phyloP scores from a whole-genome alignment of 2,888 invertebrate species.

The Lasius fuliginosus region DNA sequence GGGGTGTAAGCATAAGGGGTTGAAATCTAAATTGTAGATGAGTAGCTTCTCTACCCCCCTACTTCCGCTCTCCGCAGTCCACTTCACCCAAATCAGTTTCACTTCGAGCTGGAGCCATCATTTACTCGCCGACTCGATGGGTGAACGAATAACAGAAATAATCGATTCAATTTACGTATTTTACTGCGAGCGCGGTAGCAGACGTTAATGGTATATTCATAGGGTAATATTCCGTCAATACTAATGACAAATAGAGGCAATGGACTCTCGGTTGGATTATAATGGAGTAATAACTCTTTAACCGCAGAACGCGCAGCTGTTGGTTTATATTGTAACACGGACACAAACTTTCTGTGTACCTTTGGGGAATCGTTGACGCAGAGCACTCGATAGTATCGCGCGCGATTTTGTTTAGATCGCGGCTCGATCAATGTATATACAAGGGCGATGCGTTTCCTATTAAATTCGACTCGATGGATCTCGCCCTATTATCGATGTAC shows the following conservation, averaged over 20 bases:
- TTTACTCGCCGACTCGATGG: slow-evolving; percentile 68
- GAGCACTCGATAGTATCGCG: slow-evolving; percentile 59
- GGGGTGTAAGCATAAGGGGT: slow-evolving; percentile 79
- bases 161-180: slow-evolving; percentile 82
- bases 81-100: slow-evolving; percentile 79
- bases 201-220: slow-evolving; percentile 79
- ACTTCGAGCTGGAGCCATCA: slow-evolving; percentile 78
- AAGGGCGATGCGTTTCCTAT: slow-evolving; percentile 15
- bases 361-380: slow-evolving; percentile 66
- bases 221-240: slow-evolving; percentile 77
- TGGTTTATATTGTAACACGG: slow-evolving; percentile 67
- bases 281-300: slow-evolving; percentile 75
- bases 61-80: slow-evolving; percentile 43
- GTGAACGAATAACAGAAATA: slow-evolving; percentile 75
- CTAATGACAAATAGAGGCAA: slow-evolving; percentile 75
- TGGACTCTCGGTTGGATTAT: slow-evolving; percentile 71
- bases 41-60: slow-evolving; percentile 63
- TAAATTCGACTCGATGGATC: slow-evolving; percentile 10
- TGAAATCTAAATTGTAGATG: slow-evolving; percentile 83
- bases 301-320: slow-evolving; percentile 62
- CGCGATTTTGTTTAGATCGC: slow-evolving; percentile 61
- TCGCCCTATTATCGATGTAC: not conserved
- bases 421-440: slow-evolving; percentile 8
- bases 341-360: slow-evolving; percentile 70
- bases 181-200: slow-evolving; percentile 69